phyloP scores from a whole-genome alignment of 2,888 invertebrate genomes.

The Allacma fusca region DNA sequence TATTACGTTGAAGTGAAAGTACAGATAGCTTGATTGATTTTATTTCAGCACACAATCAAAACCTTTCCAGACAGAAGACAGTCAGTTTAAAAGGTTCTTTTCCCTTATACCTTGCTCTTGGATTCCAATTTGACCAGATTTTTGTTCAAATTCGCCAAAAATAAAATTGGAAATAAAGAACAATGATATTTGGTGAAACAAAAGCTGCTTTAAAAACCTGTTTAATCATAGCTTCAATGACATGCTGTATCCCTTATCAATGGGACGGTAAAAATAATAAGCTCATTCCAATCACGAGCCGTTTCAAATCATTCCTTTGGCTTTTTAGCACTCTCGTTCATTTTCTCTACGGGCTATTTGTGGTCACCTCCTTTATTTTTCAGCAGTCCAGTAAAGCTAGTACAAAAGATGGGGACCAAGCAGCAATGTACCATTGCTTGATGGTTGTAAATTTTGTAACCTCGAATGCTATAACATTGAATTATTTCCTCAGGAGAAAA shows the following conservation, averaged over 20 bases:
- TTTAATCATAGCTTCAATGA: background rate
- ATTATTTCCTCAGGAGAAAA: background rate
- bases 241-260: constrained; percentile 4
- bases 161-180: too few species aligned
- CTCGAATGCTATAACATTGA: background rate
- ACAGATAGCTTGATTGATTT: too few species aligned
- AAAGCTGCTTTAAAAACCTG: background rate
- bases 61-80: too few species aligned
- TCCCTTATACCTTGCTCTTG: too few species aligned
- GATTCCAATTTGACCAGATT: too few species aligned
- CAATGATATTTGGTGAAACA: background rate
- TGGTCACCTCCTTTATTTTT: background rate
- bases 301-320: background rate
- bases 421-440: background rate
- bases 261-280: background rate
- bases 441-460: constrained; percentile 5
- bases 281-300: background rate
- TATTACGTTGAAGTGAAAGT: too few species aligned
- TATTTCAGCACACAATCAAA: too few species aligned
- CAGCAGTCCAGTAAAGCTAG: background rate
- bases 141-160: too few species aligned
- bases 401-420: background rate
- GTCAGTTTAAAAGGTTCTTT: too few species aligned
- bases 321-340: background rate
- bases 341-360: constrained; percentile 3